Conservation (phyloP, 2,797 vertebrate genomes). For the Helicolenus hilgendorfi region DNA sequence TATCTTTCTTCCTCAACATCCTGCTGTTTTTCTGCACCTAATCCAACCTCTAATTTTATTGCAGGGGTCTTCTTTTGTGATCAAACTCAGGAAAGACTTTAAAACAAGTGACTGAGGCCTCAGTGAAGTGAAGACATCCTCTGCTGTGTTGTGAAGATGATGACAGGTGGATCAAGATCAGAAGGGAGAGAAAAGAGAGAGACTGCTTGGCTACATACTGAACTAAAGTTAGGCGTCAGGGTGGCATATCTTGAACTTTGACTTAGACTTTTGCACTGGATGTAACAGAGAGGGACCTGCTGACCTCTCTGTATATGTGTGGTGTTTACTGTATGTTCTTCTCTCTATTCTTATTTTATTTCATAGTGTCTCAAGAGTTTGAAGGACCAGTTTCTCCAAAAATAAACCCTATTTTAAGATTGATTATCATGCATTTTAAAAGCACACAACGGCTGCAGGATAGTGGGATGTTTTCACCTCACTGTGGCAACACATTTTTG, state of each 20-base stretch:
- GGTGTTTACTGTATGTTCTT: conserved; percentile 38
- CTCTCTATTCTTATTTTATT: conserved; percentile 12
- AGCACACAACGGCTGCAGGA: conserved; percentile 1
- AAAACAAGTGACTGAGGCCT: conserved; percentile 62
- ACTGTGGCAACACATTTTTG: conserved; percentile 45
- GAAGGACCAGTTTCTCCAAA: conserved; percentile 2
- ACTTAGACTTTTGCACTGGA: conserved; percentile 75
- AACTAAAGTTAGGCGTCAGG: conserved; percentile 73
- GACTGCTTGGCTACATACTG: conserved; percentile 63
- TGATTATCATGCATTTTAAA: conserved; percentile 10
- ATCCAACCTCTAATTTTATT: conserved; percentile 51
- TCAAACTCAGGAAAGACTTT: conserved; percentile 69
- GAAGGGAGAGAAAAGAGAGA: conserved; percentile 43
- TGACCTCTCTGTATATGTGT: conserved; percentile 61
- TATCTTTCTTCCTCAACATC: background rate
- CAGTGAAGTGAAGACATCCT: conserved; percentile 50
- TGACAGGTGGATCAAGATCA: conserved; percentile 54
- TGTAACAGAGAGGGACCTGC: conserved; percentile 60
- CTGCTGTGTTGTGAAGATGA: conserved; percentile 26
- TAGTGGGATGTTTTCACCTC: conserved; percentile 29
- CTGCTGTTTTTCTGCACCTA: conserved; percentile 6
- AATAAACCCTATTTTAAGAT: background rate
- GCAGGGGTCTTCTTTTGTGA: conserved; percentile 84
- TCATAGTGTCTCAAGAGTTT: conserved; percentile 26
- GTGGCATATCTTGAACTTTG: conserved; percentile 75